phyloP scores from a whole-genome alignment of 2,113 vertebrate species.

The Alectura lathami region DNA sequence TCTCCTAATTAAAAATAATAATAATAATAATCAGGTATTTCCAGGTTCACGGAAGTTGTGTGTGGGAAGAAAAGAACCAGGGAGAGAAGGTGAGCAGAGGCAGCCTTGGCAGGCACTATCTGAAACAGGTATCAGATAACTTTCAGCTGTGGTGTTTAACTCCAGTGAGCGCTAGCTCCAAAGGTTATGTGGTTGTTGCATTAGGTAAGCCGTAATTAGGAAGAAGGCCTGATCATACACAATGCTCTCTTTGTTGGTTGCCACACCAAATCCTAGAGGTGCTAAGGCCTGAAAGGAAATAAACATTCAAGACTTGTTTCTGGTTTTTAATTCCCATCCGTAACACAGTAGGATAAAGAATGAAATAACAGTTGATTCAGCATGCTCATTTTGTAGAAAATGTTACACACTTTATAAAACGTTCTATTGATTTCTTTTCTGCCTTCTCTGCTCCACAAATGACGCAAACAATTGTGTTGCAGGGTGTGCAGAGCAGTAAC shows the following conservation, averaged over 20 bases:
- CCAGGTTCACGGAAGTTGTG: background rate
- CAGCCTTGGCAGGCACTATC: background rate
- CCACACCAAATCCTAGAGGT: conserved; percentile 78
- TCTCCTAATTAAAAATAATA: background rate
- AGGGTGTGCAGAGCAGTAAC: background rate
- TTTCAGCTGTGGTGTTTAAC: background rate
- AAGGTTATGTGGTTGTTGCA: background rate
- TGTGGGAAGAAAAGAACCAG: background rate
- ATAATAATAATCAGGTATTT: background rate
- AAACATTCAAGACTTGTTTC: background rate
- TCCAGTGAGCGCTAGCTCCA: background rate
- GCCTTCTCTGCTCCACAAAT: background rate
- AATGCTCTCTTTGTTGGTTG: conserved; percentile 78
- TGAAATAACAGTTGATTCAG: background rate
- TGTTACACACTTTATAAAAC: background rate
- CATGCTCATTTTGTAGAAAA: background rate
- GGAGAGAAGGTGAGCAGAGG: background rate
- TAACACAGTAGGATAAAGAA: background rate
- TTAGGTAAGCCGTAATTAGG: background rate
- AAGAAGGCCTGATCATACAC: background rate
- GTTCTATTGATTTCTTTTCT: background rate
- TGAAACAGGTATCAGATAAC: background rate
- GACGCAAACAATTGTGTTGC: background rate
- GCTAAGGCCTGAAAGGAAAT: conserved; percentile 77
- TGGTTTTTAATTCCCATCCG: background rate